Percentiles rank a stretch among this genome's conserved stretches.
These are phyloP conservation scores for Hirtodrosophila confusa DNA, from an alignment of 2,888 invertebrate genomes.

Conservation along the genomic window DNA sequence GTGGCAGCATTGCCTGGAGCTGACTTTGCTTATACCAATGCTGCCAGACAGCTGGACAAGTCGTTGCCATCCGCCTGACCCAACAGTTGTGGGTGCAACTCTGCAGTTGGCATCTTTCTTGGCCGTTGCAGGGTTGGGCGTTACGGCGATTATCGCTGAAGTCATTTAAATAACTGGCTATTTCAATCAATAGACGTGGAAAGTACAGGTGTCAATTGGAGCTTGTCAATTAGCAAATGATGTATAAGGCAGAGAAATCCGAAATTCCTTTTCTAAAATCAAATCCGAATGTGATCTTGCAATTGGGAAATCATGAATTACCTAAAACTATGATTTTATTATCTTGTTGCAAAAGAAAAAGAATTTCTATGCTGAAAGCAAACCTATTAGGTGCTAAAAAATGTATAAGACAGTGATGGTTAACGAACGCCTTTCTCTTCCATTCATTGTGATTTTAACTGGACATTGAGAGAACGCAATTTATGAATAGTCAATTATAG, in stretches of 20 bases:
- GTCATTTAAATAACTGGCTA: conserved; percentile 10
- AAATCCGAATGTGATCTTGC: background rate
- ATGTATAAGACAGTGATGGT: too few relatives aligned
- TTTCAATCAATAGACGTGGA: conserved; percentile 9
- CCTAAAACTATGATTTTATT: too few relatives aligned
- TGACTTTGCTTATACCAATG: conserved; percentile 40
- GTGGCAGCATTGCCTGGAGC: conserved; percentile 50
- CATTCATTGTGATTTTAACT: too few relatives aligned
- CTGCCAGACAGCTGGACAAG: conserved; percentile 54
- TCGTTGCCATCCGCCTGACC: conserved; percentile 17
- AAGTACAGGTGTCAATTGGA: conserved; percentile 16
- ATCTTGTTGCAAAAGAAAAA: too few relatives aligned
- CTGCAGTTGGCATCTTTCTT: conserved; percentile 37
- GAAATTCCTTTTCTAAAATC: background rate
- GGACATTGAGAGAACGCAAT: too few relatives aligned
- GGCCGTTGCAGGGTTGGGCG: conserved; percentile 26
- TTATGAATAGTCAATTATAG: too few relatives aligned
- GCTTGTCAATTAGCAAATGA: conserved; percentile 17
- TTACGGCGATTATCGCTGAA: conserved; percentile 8
- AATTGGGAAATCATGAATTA: too few relatives aligned
- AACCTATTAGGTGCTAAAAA: too few relatives aligned
- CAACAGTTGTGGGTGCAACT: conserved; percentile 61
- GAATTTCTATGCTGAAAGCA: too few relatives aligned
- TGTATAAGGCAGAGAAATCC: background rate
- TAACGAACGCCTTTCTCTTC: too few relatives aligned